These are phyloP conservation scores for Tolypeutes matacus DNA, from an alignment of 2,797 vertebrate genomes.

Conservation along the genomic window DNA sequence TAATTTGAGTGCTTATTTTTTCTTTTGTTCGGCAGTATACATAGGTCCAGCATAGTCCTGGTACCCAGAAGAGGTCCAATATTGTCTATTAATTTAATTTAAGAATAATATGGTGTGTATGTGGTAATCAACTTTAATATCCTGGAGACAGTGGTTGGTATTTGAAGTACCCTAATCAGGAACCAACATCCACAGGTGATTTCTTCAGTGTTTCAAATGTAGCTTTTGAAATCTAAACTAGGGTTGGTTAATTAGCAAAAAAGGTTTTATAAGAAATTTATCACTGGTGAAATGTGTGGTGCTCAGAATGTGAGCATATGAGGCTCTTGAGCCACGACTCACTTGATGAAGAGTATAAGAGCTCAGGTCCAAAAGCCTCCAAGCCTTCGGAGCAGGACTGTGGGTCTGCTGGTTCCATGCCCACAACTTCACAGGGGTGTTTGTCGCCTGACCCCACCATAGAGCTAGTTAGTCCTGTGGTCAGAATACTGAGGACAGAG, in stretches of 20 bases:
- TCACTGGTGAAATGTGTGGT: neutral
- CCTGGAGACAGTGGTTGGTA: neutral
- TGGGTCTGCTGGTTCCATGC: neutral
- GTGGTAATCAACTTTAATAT: neutral
- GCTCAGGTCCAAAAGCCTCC: neutral
- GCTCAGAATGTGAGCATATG: neutral
- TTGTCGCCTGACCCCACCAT: neutral
- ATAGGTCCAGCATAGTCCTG: neutral
- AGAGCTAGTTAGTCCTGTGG: neutral
- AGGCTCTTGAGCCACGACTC: neutral
- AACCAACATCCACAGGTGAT: neutral
- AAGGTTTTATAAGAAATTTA: neutral
- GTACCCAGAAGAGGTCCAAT: neutral
- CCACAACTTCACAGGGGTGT: neutral
- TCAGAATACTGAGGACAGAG: neutral
- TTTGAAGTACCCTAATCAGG: neutral
- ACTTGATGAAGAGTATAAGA: neutral
- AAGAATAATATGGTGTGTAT: neutral
- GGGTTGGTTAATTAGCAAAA: neutral
- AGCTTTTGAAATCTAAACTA: neutral
- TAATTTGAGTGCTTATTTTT: neutral
- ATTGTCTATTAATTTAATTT: neutral
- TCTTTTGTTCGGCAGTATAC: neutral
- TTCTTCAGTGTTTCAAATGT: neutral
- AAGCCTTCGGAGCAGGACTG: rapidly evolving